Evolutionary conservation across 2,888 invertebrate genomes (phyloP).

Genomic region (Habroteleia sp.): DNA sequence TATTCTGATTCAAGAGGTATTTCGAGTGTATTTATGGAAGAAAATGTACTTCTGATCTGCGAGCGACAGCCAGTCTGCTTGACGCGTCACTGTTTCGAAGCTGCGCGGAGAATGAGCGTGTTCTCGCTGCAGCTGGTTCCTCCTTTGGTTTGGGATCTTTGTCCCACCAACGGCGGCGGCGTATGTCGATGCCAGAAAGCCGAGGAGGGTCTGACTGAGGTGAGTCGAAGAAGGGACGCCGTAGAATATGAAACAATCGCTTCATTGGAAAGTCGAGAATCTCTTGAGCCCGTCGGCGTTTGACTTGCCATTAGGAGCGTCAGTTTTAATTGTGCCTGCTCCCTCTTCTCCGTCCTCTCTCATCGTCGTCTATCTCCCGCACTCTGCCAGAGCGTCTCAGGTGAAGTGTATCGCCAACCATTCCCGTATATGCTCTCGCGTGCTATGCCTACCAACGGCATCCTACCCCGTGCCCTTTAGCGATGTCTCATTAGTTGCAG

Average conservation of each 20-base stretch:
- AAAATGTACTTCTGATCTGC: constrained; percentile 73
- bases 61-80: constrained; percentile 72
- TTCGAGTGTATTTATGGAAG: constrained; percentile 64
- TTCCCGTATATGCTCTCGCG: constrained; percentile 73
- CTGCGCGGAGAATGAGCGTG: constrained; percentile 48
- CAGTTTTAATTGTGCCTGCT: constrained; percentile 81
- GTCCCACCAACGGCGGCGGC: constrained; percentile 40
- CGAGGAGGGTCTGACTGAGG: constrained; percentile 68
- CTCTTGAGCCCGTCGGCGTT: constrained; percentile 81
- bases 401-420: constrained; percentile 79
- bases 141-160: constrained; percentile 12
- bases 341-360: constrained; percentile 72
- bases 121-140: constrained; percentile 42
- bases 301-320: constrained; percentile 82
- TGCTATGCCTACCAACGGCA: constrained; percentile 71
- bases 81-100: constrained; percentile 64
- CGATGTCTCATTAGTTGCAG: constrained; percentile 81
- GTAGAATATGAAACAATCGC: constrained; percentile 81
- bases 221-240: constrained; percentile 69
- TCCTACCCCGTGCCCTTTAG: constrained; percentile 79
- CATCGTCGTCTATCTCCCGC: constrained; percentile 73
- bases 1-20: constrained; percentile 60
- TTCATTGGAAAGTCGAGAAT: constrained; percentile 81
- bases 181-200: constrained; percentile 56
- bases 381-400: constrained; percentile 77